Percentiles rank a stretch among this genome's conserved stretches.
These are phyloP conservation scores for Cydia pomonella DNA, from an alignment of 1,140 invertebrate genomes.

Conservation along the genomic window DNA sequence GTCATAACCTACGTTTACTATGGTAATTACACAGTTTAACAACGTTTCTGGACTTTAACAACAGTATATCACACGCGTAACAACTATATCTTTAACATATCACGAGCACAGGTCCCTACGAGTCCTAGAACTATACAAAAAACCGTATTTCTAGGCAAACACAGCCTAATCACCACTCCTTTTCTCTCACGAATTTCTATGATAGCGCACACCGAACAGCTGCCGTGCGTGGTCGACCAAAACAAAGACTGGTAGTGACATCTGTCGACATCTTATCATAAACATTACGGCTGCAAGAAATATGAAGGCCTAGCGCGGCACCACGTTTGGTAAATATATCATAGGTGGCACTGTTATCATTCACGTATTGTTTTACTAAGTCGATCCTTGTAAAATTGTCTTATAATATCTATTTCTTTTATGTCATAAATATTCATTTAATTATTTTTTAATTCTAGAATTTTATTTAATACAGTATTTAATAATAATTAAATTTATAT, in stretches of 20 bases:
- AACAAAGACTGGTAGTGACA: constrained; percentile 73
- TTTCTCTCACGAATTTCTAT: constrained; percentile 79
- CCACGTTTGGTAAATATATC: background rate
- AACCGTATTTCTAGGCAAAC: constrained; percentile 71
- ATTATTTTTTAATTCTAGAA: background rate
- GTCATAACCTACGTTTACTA: constrained; percentile 75
- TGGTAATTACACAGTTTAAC: constrained; percentile 68
- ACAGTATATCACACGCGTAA: constrained; percentile 61
- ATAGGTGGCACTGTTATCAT: constrained; percentile 10
- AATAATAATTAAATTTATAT: too few species aligned
- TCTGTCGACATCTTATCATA: constrained; percentile 41
- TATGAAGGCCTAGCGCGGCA: background rate
- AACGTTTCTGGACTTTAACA: constrained; percentile 58
- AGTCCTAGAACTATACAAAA: constrained; percentile 70
- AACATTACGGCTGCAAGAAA: background rate
- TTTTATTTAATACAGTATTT: background rate
- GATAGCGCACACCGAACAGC: constrained; percentile 80
- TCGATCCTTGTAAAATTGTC: background rate
- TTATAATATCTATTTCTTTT: too few species aligned
- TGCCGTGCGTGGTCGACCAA: constrained; percentile 77
- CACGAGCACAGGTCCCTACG: constrained; percentile 50
- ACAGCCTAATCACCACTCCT: constrained; percentile 79
- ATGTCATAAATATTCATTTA: background rate
- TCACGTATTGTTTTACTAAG: background rate
- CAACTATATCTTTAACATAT: constrained; percentile 58